Conservation (phyloP, 2,888 invertebrate species). For the Hemistola chrysoprasaria region DNA sequence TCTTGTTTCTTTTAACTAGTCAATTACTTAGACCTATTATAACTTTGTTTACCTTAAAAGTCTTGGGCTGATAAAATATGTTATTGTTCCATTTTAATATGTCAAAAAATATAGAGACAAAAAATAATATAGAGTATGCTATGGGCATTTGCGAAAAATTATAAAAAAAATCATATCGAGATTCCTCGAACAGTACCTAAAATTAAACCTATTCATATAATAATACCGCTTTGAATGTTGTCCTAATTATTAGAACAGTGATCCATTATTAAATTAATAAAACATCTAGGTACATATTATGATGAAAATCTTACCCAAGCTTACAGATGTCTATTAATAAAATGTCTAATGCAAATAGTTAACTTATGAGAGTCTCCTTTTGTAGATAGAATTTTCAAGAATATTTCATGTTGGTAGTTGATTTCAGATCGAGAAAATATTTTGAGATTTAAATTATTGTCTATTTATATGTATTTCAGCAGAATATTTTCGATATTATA, state of each 20-base stretch:
- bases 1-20: too few relatives aligned
- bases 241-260: slow-evolving; percentile 21
- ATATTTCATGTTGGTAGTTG: slow-evolving; percentile 49
- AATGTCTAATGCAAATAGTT: slow-evolving; percentile 10
- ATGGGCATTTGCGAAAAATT: too few relatives aligned
- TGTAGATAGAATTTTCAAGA: slow-evolving; percentile 29
- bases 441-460: slow-evolving; percentile 66
- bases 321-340: slow-evolving; percentile 7
- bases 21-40: too few relatives aligned
- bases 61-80: too few relatives aligned
- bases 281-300: background rate
- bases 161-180: too few relatives aligned
- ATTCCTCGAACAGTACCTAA: background rate
- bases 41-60: too few relatives aligned
- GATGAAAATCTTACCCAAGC: slow-evolving; percentile 3
- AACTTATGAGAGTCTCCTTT: slow-evolving; percentile 13
- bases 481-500: slow-evolving; percentile 75
- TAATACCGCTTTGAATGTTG: slow-evolving; percentile 53
- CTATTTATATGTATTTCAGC: slow-evolving; percentile 62
- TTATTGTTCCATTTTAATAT: too few relatives aligned
- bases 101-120: too few relatives aligned
- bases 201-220: slow-evolving; percentile 15
- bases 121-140: too few relatives aligned
- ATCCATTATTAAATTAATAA: too few relatives aligned
- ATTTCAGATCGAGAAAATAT: slow-evolving; percentile 57